Evolutionary conservation across 2,797 vertebrate genomes (phyloP).

Genomic region (Muscicapa striata): DNA sequence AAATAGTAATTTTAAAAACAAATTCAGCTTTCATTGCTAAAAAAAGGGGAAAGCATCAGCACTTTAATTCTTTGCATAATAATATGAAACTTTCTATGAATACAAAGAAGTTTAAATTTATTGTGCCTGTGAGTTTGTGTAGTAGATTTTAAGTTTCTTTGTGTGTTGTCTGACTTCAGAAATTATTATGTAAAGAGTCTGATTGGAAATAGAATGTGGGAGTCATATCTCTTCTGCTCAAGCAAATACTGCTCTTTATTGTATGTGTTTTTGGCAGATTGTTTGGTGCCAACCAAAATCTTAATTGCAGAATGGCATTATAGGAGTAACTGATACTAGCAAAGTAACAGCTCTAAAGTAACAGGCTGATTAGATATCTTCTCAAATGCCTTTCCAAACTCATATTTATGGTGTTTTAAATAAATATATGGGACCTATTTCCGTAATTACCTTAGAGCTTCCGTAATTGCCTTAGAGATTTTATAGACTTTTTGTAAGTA

Average conservation of each 20-base stretch:
- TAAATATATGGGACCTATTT: neutral
- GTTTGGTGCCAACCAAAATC: neutral
- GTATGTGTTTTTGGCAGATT: neutral
- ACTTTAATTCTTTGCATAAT: neutral
- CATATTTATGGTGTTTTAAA: neutral
- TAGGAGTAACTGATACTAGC: neutral
- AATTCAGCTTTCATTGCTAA: neutral
- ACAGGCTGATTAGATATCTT: neutral
- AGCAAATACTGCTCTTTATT: neutral
- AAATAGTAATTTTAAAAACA: neutral
- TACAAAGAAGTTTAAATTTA: neutral
- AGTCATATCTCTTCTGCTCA: accelerated
- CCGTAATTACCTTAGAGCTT: neutral
- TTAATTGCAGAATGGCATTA: neutral
- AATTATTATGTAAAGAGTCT: neutral
- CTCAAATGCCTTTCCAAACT: neutral
- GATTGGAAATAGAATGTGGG: neutral
- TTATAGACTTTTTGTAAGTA: neutral
- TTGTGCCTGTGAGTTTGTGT: neutral
- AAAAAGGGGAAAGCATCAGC: neutral
- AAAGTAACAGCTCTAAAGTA: neutral
- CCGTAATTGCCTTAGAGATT: neutral
- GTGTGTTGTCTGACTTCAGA: neutral
- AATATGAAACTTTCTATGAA: neutral
- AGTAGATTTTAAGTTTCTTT: neutral